These are phyloP conservation scores for Brevimyrus niger DNA, from an alignment of 2,113 vertebrate species.

Conservation along the genomic window DNA sequence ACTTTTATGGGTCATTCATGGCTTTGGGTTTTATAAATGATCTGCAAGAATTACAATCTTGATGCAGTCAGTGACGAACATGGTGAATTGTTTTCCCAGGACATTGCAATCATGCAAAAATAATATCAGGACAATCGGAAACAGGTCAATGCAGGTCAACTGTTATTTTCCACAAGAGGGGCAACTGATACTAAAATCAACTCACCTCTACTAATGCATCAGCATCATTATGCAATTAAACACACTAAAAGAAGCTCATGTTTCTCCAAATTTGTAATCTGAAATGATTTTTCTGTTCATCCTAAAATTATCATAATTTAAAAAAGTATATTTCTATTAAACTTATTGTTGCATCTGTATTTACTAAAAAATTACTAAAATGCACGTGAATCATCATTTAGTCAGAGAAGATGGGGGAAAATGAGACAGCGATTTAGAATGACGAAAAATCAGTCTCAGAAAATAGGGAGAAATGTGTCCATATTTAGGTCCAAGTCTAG, in stretches of 20 bases:
- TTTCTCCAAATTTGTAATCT: too few relatives aligned
- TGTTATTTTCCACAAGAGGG: slow-evolving; percentile 6
- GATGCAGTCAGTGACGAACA: neutral
- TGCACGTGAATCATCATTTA: neutral
- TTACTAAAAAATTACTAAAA: neutral
- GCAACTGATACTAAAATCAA: neutral
- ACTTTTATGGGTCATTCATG: neutral
- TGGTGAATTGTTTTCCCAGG: neutral
- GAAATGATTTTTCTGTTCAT: neutral
- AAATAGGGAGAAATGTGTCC: neutral
- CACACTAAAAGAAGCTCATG: too few relatives aligned
- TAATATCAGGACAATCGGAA: neutral
- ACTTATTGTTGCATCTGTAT: neutral
- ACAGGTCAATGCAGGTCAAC: neutral
- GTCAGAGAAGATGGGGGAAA: neutral
- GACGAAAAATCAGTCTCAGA: neutral
- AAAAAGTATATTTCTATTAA: neutral
- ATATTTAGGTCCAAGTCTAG: neutral
- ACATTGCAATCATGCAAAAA: neutral
- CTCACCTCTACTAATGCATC: neutral
- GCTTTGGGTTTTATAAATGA: neutral
- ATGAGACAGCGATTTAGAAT: neutral
- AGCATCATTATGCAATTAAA: too few relatives aligned
- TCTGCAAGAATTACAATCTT: neutral
- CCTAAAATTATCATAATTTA: neutral